These are phyloP conservation scores for Lamprotornis superbus DNA, from an alignment of 2,113 vertebrate species.

Conservation along the genomic window DNA sequence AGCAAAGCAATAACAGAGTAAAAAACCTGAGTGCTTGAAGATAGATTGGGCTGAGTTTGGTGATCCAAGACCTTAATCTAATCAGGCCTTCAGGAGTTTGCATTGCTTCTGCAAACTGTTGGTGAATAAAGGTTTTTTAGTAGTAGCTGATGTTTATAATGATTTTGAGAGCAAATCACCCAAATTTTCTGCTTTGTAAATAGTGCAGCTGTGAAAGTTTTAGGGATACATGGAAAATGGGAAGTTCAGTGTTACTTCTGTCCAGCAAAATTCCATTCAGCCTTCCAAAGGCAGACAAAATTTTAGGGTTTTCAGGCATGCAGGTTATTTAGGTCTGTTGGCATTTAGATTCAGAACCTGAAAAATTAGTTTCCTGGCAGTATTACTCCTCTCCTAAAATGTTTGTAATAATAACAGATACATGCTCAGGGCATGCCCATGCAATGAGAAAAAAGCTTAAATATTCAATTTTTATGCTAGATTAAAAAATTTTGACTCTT, in stretches of 20 bases:
- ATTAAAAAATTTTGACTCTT: not conserved
- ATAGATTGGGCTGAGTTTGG: not conserved
- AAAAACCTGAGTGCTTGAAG: not conserved
- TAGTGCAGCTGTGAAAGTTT: not conserved
- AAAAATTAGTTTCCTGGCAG: not conserved
- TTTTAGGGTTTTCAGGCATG: not conserved
- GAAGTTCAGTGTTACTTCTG: not conserved
- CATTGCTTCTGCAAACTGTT: not conserved
- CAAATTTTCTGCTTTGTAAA: not conserved
- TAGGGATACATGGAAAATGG: not conserved
- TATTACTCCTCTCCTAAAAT: not conserved
- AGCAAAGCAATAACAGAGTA: not conserved
- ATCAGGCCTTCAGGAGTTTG: not conserved
- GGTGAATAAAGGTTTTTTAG: not conserved
- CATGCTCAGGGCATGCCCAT: accelerated
- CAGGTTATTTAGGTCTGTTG: not conserved
- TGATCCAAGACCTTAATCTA: not conserved
- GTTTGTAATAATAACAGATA: not conserved
- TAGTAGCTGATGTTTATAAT: not conserved
- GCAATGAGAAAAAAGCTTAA: not conserved
- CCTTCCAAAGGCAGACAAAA: not conserved
- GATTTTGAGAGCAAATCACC: not conserved
- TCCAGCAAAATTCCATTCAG: not conserved
- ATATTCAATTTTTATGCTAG: not conserved
- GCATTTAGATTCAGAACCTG: not conserved